Conservation (phyloP, 2,888 invertebrate genomes). For the Torymus texanus region DNA sequence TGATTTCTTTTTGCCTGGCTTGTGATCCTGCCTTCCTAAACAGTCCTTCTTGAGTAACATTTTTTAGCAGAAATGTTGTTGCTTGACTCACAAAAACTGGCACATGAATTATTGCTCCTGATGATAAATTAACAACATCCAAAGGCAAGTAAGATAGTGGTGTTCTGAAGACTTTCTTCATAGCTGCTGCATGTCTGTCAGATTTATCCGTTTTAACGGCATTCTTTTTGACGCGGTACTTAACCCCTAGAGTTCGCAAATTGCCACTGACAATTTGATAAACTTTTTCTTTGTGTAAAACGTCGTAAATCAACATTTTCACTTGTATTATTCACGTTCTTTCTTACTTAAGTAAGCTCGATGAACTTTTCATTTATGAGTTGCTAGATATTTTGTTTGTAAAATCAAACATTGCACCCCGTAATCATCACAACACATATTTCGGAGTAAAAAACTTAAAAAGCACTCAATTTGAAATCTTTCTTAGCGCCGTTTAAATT, state of each 20-base stretch:
- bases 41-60: constrained; percentile 87
- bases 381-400: constrained; percentile 19
- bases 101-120: constrained; percentile 83
- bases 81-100: constrained; percentile 85
- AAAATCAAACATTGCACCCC: constrained; percentile 32
- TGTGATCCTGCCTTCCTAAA: constrained; percentile 93
- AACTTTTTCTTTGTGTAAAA: constrained; percentile 77
- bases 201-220: constrained; percentile 73
- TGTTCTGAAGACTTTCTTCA: constrained; percentile 77
- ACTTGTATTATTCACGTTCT: not conserved
- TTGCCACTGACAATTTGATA: constrained; percentile 80
- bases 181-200: constrained; percentile 64
- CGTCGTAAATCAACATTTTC: constrained; percentile 78
- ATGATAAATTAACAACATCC: constrained; percentile 79
- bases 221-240: constrained; percentile 83
- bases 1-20: constrained; percentile 87
- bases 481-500: not conserved
- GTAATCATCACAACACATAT: not conserved
- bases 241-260: constrained; percentile 83
- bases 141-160: constrained; percentile 77
- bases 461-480: not conserved
- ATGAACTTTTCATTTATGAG: constrained; percentile 37
- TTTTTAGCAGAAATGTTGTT: constrained; percentile 81
- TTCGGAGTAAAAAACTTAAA: not conserved
- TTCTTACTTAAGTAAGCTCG: not conserved